Conservation (phyloP, 2,113 vertebrate genomes). For the Zapus hudsonius region DNA sequence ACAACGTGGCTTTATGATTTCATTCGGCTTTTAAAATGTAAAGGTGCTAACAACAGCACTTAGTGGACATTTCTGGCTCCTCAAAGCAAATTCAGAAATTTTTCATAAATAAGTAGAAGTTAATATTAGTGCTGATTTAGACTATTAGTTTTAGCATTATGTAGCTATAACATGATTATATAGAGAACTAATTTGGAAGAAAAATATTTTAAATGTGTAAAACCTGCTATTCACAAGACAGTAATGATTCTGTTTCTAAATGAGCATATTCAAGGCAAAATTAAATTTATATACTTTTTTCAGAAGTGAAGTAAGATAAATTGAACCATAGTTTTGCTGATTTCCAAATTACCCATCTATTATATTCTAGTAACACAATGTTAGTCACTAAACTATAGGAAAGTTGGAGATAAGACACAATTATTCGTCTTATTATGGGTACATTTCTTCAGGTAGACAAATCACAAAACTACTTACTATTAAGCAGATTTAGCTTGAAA, state of each 20-base stretch:
- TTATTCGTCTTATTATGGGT: constrained; percentile 33
- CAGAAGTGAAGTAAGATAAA: constrained; percentile 6
- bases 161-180: constrained; percentile 1
- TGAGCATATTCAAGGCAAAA: constrained; percentile 54
- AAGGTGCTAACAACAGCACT: not conserved
- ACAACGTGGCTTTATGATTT: not conserved
- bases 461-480: not conserved
- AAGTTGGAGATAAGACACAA: not conserved
- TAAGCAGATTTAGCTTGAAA: constrained; percentile 39
- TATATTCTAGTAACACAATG: not conserved
- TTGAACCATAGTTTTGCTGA: not conserved
- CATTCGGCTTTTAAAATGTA: constrained; percentile 41
- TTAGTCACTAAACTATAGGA: not conserved
- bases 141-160: constrained; percentile 1
- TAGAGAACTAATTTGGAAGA: constrained; percentile 26
- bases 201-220: constrained; percentile 42
- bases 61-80: not conserved
- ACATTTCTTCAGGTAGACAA: not conserved
- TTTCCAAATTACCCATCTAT: not conserved
- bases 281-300: not conserved
- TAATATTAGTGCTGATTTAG: constrained; percentile 12
- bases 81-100: constrained; percentile 42
- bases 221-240: not conserved
- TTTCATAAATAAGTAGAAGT: constrained; percentile 42
- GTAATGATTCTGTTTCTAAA: not conserved